These are phyloP conservation scores for Lepetodrilus schrolli DNA, from an alignment of 2,888 invertebrate species.

Conservation along the genomic window DNA sequence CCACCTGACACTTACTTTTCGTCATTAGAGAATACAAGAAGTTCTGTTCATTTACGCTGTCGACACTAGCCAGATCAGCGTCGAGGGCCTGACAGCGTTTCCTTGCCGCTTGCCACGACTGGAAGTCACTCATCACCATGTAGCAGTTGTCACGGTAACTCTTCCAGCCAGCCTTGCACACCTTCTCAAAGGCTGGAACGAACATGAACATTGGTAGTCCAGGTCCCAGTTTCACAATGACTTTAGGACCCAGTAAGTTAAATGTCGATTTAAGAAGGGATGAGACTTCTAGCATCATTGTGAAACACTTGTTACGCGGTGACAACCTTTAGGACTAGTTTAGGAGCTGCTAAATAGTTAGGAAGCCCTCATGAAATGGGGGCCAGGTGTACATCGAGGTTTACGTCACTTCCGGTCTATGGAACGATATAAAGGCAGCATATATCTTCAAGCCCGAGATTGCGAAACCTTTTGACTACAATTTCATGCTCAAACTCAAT, in stretches of 20 bases:
- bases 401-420: no score
- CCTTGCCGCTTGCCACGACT: slow-evolving; percentile 51
- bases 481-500: no score
- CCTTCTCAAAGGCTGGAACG: slow-evolving; percentile 47
- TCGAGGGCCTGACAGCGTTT: slow-evolving; percentile 48
- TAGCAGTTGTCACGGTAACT: slow-evolving; percentile 57
- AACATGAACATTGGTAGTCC: no score
- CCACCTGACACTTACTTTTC: slow-evolving; percentile 27
- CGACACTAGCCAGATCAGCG: slow-evolving; percentile 56
- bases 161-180: slow-evolving; percentile 57
- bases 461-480: no score
- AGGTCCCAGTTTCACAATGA: no score
- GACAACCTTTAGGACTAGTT: no score
- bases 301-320: no score
- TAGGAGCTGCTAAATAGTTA: not conserved
- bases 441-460: no score
- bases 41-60: slow-evolving; percentile 55
- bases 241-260: not conserved
- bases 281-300: no score
- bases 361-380: not conserved
- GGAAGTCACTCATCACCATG: slow-evolving; percentile 43
- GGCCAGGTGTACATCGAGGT: not conserved
- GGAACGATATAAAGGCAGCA: no score
- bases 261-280: no score
- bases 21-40: slow-evolving; percentile 51